Conservation (phyloP, 2,797 vertebrate genomes). For the Spinus olivaceus region DNA sequence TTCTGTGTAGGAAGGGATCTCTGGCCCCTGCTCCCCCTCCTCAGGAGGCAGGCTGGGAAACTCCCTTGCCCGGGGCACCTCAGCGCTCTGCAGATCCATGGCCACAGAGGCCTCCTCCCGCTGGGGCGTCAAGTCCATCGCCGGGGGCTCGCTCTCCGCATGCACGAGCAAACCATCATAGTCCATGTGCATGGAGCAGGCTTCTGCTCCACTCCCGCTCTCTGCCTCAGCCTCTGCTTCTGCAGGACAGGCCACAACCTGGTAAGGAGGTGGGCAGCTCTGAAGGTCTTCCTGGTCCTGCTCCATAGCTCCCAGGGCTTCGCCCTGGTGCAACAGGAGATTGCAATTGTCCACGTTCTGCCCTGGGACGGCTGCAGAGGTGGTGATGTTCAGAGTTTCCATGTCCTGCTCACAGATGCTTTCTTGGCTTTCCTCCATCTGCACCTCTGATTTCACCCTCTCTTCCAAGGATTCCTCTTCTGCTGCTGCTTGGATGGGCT, state of each 20-base stretch:
- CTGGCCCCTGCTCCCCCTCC: background rate
- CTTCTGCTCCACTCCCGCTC: constrained; percentile 41
- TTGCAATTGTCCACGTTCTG: constrained; percentile 43
- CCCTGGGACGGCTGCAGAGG: constrained; percentile 24
- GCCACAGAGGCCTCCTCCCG: constrained; percentile 56
- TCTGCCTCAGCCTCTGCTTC: constrained; percentile 69
- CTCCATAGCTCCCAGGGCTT: constrained; percentile 43
- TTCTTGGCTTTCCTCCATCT: constrained; percentile 72
- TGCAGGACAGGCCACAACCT: constrained; percentile 57
- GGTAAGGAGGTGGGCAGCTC: constrained; percentile 71
- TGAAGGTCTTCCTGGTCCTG: constrained; percentile 70
- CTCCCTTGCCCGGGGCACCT: constrained; percentile 7
- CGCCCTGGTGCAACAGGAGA: constrained; percentile 56
- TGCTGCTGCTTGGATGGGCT: constrained; percentile 63
- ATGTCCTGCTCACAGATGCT: constrained; percentile 65
- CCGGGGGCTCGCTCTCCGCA: background rate
- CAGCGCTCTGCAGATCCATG: constrained; percentile 34
- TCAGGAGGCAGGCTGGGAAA: constrained; percentile 46
- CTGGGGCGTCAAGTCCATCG: constrained; percentile 58
- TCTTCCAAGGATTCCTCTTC: constrained; percentile 73
- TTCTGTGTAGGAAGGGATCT: constrained; percentile 46
- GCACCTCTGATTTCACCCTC: constrained; percentile 81
- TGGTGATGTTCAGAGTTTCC: constrained; percentile 57
- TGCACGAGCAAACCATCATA: constrained; percentile 29
- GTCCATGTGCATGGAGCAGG: constrained; percentile 51